phyloP scores from a whole-genome alignment of 2,888 invertebrate species.

The Protophormia terraenovae region DNA sequence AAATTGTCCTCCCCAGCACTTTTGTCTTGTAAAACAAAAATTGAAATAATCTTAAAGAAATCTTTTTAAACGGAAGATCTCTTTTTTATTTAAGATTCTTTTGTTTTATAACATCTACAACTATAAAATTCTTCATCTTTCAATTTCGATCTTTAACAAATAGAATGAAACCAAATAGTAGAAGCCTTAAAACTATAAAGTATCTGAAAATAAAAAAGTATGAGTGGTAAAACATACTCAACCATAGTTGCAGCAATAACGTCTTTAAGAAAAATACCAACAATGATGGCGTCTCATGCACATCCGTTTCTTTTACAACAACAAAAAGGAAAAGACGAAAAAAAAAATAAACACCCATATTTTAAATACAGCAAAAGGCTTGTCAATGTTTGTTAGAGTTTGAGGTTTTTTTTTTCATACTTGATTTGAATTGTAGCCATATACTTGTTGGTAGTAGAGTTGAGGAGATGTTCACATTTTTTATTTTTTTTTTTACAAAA shows the following conservation, averaged over 20 bases:
- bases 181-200: conserved; percentile 18
- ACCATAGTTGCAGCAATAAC: conserved; percentile 19
- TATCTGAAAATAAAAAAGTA: not conserved
- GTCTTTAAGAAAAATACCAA: conserved; percentile 45
- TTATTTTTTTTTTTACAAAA: not conserved
- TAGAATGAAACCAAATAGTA: conserved; percentile 11
- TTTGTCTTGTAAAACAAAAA: not conserved
- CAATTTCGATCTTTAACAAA: conserved; percentile 30
- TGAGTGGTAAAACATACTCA: conserved; percentile 5
- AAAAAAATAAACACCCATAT: conserved; percentile 51
- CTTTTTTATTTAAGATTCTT: conserved; percentile 16
- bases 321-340: not conserved
- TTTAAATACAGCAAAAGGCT: conserved; percentile 56
- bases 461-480: conserved; percentile 49
- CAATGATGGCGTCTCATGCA: conserved; percentile 68
- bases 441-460: not conserved
- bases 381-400: conserved; percentile 61
- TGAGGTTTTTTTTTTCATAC: conserved; percentile 12
- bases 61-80: conserved; percentile 15
- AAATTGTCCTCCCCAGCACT: too few species aligned
- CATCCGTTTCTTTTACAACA: conserved; percentile 58
- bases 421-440: conserved; percentile 17
- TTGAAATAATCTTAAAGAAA: not conserved
- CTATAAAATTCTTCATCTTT: conserved; percentile 22
- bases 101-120: not conserved